Evolutionary conservation across 2,797 vertebrate species (phyloP), one percentile per base, ranked within the genome.

Genomic region (Argyrosomus regius): DNA sequence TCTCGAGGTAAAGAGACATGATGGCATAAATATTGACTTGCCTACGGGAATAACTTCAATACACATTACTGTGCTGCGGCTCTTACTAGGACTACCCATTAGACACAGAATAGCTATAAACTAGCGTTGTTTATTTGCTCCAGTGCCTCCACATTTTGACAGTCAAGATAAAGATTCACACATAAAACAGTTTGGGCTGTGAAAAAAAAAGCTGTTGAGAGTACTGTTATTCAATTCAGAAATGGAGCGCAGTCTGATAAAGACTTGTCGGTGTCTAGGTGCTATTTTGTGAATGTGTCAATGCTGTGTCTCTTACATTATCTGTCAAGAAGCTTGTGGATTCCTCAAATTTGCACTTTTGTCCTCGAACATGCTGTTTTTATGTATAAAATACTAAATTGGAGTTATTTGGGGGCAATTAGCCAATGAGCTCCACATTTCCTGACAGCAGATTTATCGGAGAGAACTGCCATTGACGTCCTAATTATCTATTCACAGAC

Each of bases 401-500:
- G 0, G 22, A 56, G 53, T 68, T 53, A 66, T 76, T 69, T 73
- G 6, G 74, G 72, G 45, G 26, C 65, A 87, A 83, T 83, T 68
- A 61, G 65, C 54, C 72, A 71, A 64, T 59, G 58, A 64, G 83
- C 60, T 43, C 52, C 39, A 49, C 46, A 62, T 74, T 87, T 77
- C 75, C 49, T 65, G 66, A 77, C 68, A 64, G 71, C 63, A 58
- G 73, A 69, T 83, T 80, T 72, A 78, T 31, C 54, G 66, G 28
- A 72, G 54, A 54, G 43, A 20, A 26, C 74, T 64, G 58, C 50
- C 77, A 88, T 86, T 83, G 88, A 86, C 85, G 76, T 78, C 46
- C 73, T 78, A 75, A 88, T 91, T 89, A 76, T 80, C 76, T 81
- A 82, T 87, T 83, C 49, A 82, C 26, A 67, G 66, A 63, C 18